Base-by-base conservation (phyloP, 2,797 vertebrate species). In the Tenualosa ilisha region DNA sequence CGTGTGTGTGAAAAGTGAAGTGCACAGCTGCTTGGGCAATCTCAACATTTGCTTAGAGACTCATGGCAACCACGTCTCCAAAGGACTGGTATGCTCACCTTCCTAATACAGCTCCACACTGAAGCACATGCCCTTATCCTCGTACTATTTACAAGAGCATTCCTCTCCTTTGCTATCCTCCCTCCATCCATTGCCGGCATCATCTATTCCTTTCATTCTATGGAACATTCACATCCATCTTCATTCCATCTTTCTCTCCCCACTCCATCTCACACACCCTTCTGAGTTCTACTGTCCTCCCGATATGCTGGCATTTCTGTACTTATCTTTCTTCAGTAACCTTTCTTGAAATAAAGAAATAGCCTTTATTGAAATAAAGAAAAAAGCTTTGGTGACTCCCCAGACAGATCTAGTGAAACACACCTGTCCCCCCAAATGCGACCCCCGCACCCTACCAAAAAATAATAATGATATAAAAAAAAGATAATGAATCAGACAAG, bases 1-100 rank as follows among this genome's bases (percentile, higher is more conserved):
- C 50, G 59, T 86, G 68, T 84, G 40, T 56, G 49, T 85, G 86
- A 46, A 46, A 81, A 31, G 31, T 31, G 81, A 83, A 37, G 31
- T 13, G 93, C 91, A 81, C 43, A 84, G 86, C 68, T 75, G 68
- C 68, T 75, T 43, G 68, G 68, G 37, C 31, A 40, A 75, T 75
- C 37, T 75, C 31, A 43, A 40, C 7, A 63, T 85, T 89, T 86
- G 50, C 63, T 75, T 51, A 65, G 24, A 88, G 37, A 89, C 92
- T 92, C 93, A 94, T 93, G 92, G 93, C 93, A 93, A 95, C 94
- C 20, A 85, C 86, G 86, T 87, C 86, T 86, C 85, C 88, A 89
- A 90, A 89, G 83, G 86, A 50, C 12, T 93, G 86, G 92, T 94
- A 95, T 94, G 91, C 89, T 90, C 88, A 89, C 87, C 86, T 87